Evolutionary conservation across 2,888 invertebrate species (phyloP), one percentile per base, ranked within the genome.

Genomic region (Drosophila greeni): DNA sequence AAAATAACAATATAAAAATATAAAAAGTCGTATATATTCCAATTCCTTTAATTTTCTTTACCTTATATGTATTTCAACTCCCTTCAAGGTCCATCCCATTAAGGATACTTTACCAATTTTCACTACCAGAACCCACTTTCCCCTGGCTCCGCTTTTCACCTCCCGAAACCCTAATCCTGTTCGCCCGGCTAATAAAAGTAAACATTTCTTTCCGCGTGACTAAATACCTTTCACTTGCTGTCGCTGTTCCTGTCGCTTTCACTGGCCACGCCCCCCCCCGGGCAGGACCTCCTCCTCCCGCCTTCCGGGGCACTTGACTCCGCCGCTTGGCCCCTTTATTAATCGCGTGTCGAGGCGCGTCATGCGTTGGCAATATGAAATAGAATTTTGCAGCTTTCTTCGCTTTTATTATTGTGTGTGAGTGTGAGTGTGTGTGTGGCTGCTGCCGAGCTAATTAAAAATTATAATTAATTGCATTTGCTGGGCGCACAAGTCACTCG

Each of bases 141-240:
- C 43, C 39, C 23, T 33, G 8, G 7, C 11, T 39, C 5, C 5
- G 26, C 45, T 11, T 39, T 12, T 24, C 39, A 9, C 29, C 23
- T 39, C 37, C 5, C 26, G 11, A 42, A 52, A 39, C 34, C 59
- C 40, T 53, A 64, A 48, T 59, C 69, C 76, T 71, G 74, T 66
- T 66, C 59, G 51, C 70, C 29, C 24, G 64, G 67, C 59, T 68
- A 74, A 84, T 80, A 74, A 82, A 82, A 73, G 75, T 70, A 82
- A 84, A 80, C 77, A 84, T 80, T 80, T 82, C 81, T 84, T 82
- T 67, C 80, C 79, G 79, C 83, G 79, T 84, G 79, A 80, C 79
- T 80, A 80, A 80, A 80, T 80, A 80, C 79, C 84, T 84, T 80
- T 84, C 79, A 80, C 81, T 80, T 80, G 75, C 84, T 84, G 84